Evolutionary conservation across 2,113 vertebrate genomes (phyloP).

Genomic region (Larimichthys crocea): DNA sequence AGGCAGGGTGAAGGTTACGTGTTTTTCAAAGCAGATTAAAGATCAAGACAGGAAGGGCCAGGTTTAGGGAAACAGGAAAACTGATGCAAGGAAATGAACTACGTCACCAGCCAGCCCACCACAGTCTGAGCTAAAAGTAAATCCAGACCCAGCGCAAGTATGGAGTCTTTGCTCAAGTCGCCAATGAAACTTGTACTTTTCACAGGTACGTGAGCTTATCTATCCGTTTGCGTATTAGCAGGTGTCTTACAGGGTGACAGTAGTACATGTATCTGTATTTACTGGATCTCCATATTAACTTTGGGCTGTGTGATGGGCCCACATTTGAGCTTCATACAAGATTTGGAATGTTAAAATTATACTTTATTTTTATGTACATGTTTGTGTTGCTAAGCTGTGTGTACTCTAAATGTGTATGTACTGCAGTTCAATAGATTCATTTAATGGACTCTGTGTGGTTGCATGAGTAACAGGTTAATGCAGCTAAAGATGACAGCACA

Average conservation of each 20-base stretch:
- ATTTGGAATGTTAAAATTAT: neutral
- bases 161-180: slow-evolving; percentile 82
- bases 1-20: slow-evolving; percentile 18
- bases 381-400: neutral
- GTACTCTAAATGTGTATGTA: neutral
- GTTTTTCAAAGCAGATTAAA: slow-evolving; percentile 81
- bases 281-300: neutral
- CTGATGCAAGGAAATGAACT: slow-evolving; percentile 82
- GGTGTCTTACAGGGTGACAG: neutral
- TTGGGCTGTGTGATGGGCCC: neutral
- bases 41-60: slow-evolving; percentile 85
- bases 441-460: neutral
- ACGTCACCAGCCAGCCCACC: slow-evolving; percentile 81
- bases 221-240: neutral
- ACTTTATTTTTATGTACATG: neutral
- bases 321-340: neutral
- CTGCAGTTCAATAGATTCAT: neutral
- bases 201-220: slow-evolving; percentile 79
- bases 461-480: neutral
- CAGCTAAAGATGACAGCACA: neutral
- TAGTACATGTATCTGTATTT: neutral
- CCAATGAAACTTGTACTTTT: slow-evolving; percentile 86
- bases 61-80: slow-evolving; percentile 88
- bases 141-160: slow-evolving; percentile 69
- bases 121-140: slow-evolving; percentile 73